phyloP scores from a whole-genome alignment of 2,888 invertebrate species.

The Cybosia mesomella region DNA sequence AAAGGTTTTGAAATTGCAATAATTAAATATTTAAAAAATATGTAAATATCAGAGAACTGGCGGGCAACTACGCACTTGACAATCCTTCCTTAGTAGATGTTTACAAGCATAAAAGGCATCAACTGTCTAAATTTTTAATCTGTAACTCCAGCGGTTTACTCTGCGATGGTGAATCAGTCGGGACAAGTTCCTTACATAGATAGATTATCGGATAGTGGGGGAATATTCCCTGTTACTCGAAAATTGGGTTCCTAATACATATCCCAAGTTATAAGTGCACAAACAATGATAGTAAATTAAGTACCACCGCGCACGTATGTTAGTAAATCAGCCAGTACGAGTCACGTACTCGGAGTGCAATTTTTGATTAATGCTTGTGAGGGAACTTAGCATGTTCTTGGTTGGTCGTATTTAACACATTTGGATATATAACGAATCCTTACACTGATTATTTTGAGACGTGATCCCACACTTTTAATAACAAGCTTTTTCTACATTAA shows the following conservation, averaged over 20 bases:
- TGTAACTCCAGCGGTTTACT: not conserved
- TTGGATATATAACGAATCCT: not conserved
- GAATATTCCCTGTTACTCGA: slow-evolving; percentile 33
- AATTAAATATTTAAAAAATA: too few relatives aligned
- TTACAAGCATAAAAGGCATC: not conserved
- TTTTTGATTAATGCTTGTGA: slow-evolving; percentile 63
- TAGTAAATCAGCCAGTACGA: slow-evolving; percentile 55
- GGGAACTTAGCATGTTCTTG: slow-evolving; percentile 26
- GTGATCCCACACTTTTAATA: not conserved
- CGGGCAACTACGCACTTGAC: too few relatives aligned
- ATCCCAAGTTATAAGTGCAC: slow-evolving; percentile 35
- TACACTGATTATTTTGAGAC: not conserved
- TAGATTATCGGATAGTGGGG: not conserved
- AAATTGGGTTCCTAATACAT: slow-evolving; percentile 43
- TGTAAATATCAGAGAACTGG: too few relatives aligned
- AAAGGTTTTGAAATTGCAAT: too few relatives aligned
- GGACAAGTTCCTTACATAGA: not conserved
- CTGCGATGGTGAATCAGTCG: not conserved
- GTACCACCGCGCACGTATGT: slow-evolving; percentile 54
- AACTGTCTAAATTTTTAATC: not conserved
- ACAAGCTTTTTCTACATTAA: not conserved
- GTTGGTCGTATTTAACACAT: not conserved
- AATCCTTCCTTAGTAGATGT: too few relatives aligned
- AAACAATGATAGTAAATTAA: slow-evolving; percentile 57
- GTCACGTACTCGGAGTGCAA: slow-evolving; percentile 57